phyloP scores from a whole-genome alignment of 2,113 vertebrate genomes.

The Xyrauchen texanus region DNA sequence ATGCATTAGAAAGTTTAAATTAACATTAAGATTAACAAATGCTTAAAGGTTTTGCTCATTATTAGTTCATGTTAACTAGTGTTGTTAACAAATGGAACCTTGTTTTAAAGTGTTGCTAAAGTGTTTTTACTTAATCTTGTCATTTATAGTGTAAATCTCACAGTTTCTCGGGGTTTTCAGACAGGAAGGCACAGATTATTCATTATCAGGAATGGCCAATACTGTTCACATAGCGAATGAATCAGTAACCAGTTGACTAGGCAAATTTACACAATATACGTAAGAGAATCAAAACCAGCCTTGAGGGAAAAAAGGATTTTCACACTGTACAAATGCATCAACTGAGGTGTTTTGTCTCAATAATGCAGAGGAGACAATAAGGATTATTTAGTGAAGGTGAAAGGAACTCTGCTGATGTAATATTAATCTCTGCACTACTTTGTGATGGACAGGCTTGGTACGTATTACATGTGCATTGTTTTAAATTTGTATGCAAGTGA shows the following conservation, averaged over 20 bases:
- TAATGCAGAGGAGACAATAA: neutral
- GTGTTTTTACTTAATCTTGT: no score
- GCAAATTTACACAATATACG: constrained; percentile 1
- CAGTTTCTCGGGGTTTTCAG: neutral
- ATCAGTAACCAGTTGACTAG: constrained; percentile 48
- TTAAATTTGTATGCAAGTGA: neutral
- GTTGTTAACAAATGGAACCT: no score
- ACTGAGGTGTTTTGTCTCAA: neutral
- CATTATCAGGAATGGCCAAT: constrained; percentile 43
- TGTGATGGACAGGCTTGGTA: constrained; percentile 36
- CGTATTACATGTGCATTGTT: constrained; percentile 19
- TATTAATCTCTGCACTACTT: constrained; percentile 11
- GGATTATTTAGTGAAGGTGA: neutral
- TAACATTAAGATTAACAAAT: no score
- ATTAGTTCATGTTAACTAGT: no score
- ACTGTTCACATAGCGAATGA: constrained; percentile 38
- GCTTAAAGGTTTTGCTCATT: no score
- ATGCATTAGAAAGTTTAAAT: no score
- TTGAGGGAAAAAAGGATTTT: neutral
- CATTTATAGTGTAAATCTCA: neutral
- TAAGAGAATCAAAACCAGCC: neutral
- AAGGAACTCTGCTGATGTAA: neutral
- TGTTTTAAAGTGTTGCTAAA: no score
- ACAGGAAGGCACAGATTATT: constrained; percentile 30
- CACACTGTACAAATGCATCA: neutral